A percentile compares a stretch with the other conserved stretches of the same genome.
These are phyloP conservation scores for Chouioia cunea DNA, from an alignment of 2,888 invertebrate species.

Conservation along the genomic window DNA sequence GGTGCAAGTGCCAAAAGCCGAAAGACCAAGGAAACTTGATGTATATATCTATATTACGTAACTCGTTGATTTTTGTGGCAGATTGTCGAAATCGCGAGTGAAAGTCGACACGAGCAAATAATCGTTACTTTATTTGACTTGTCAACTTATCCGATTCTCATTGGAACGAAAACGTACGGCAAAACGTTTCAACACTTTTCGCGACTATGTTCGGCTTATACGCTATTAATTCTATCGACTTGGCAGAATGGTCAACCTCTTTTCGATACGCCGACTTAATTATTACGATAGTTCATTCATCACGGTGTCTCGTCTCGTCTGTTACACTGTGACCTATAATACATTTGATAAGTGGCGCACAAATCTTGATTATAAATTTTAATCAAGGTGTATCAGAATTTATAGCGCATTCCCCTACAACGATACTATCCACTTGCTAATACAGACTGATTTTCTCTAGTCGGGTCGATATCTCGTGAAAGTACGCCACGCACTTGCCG, in stretches of 20 bases:
- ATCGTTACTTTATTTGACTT: no score
- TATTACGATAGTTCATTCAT: constrained; percentile 35
- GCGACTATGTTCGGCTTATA: no score
- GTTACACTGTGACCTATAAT: constrained; percentile 19
- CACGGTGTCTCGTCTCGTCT: constrained; percentile 16
- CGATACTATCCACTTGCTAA: background rate
- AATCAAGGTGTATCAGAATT: no score
- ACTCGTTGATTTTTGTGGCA: no score
- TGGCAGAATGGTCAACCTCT: constrained; percentile 29
- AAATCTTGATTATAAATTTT: no score
- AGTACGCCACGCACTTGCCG: background rate
- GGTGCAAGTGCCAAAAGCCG: background rate
- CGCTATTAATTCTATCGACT: constrained; percentile 19
- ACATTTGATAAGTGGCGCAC: background rate
- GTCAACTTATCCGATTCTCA: no score
- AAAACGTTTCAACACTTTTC: no score
- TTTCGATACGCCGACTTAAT: constrained; percentile 27
- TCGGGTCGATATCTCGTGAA: background rate
- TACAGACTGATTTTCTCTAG: background rate
- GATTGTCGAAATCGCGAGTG: no score
- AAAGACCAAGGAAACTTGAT: background rate
- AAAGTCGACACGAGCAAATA: no score
- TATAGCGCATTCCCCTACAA: background rate
- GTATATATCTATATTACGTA: background rate
- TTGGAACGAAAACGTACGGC: no score